phyloP scores from a whole-genome alignment of 2,888 invertebrate species.

The Spodoptera picta region DNA sequence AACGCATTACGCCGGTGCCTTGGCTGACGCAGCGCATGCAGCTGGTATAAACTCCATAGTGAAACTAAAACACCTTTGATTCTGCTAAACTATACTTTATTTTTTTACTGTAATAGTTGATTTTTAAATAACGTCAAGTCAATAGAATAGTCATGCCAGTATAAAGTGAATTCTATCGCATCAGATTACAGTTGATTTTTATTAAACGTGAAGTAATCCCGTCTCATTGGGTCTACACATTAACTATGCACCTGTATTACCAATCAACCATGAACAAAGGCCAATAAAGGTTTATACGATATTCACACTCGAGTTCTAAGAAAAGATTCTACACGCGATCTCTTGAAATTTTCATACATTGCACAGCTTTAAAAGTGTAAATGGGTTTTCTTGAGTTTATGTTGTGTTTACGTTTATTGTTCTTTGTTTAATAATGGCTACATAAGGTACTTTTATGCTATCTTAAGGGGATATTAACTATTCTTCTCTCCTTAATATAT shows the following conservation, averaged over 20 bases:
- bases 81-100: too few species aligned
- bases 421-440: slow-evolving; percentile 1
- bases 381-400: too few species aligned
- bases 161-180: too few species aligned
- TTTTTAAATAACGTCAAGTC: too few species aligned
- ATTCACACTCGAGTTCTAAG: slow-evolving; percentile 3
- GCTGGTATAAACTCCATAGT: slow-evolving; percentile 65
- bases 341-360: slow-evolving; percentile 14
- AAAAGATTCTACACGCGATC: slow-evolving; percentile 10
- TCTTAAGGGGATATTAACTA: too few species aligned
- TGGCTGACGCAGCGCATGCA: slow-evolving; percentile 85
- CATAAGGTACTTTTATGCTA: neutral
- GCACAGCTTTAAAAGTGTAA: slow-evolving; percentile 4
- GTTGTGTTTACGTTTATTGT: neutral
- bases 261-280: slow-evolving; percentile 30
- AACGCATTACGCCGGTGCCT: slow-evolving; percentile 86
- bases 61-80: too few species aligned
- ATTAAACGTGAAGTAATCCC: too few species aligned
- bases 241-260: slow-evolving; percentile 47
- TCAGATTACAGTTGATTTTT: too few species aligned
- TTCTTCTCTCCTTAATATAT: too few species aligned
- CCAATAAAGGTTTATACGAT: slow-evolving; percentile 19
- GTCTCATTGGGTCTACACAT: slow-evolving; percentile 12
- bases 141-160: too few species aligned
- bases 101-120: too few species aligned